Evolutionary conservation across 2,888 invertebrate genomes (phyloP), one percentile per base, ranked within the genome.

Genomic region (Sinhomidia bicolor): DNA sequence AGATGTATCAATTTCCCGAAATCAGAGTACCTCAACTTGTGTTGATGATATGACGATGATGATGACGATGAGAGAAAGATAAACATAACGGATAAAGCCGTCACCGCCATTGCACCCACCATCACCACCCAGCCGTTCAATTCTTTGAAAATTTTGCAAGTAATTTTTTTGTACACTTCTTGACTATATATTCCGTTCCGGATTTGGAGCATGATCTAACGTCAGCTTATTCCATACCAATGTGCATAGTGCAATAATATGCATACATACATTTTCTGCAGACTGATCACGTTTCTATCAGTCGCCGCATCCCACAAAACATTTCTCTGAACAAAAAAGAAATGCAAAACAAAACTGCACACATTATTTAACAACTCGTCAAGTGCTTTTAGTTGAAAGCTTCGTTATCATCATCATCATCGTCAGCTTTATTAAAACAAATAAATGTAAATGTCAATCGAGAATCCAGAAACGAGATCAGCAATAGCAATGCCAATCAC

Each of bases 401-500:
- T 60, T 1, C 5, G 20, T 57, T 4, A 57, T 20, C 4, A 57
- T 57, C 4, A 20, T 14, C 32, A 17, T 17, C 1, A 12, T 65
- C 65, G 20, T 71, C 44, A 68, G 36, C 36, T n/a, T 68, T 44
- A 9, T 54, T 17, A 17, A 17, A n/a, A 36, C 36, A 36, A 5
- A 36, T 36, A 5, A 12, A 20, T 41, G 71, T 14, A 68, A 68
- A 10, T 68, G 71, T 71, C 71, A 71, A 71, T 71, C 20, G 20
- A 68, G n/a, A 71, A 71, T 41, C 71, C 41, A 71, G 12, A 41
- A 71, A 12, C 20, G 71, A 71, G 71, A 41, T 41, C 71, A 71
- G 20, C 71, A 71, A 17, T 71, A 10, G 41, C 71, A 71, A n/a
- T n/a, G n/a, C n/a, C n/a, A n/a, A n/a, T n/a, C n/a, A n/a, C 7